A percentile compares a stretch with the other conserved stretches of the same genome.
These are phyloP conservation scores for Eunapius fragilis DNA, from an alignment of 37 sponge, comb jelly and placozoan species.

Conservation along the genomic window DNA sequence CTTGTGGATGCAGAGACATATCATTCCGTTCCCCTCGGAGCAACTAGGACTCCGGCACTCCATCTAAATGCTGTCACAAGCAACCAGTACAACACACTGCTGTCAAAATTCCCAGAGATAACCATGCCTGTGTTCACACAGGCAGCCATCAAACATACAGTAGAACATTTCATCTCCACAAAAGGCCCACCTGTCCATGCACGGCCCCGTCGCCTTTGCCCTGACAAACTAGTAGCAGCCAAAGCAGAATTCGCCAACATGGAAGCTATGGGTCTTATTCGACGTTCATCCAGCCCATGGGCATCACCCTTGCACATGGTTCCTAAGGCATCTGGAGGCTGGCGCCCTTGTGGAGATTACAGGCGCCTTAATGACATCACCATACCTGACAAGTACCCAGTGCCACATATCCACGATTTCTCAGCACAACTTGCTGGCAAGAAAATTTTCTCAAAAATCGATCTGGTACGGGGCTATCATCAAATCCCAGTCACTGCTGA, in stretches of 20 bases:
- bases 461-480: conserved; percentile 29
- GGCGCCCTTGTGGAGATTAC: conserved; percentile 62
- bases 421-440: background rate
- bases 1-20: conserved; percentile 11
- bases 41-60: conserved; percentile 3
- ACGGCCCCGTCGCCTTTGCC: conserved; percentile 21
- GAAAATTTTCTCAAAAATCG: conserved; percentile 9
- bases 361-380: conserved; percentile 22
- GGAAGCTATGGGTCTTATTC: conserved; percentile 34
- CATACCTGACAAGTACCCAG: conserved; percentile 21
- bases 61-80: conserved; percentile 8
- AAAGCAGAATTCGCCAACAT: conserved; percentile 36
- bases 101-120: conserved; percentile 37
- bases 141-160: conserved; percentile 6
- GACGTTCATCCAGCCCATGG: conserved; percentile 33
- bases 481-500: conserved; percentile 39
- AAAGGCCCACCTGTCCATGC: conserved; percentile 47
- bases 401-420: conserved; percentile 39
- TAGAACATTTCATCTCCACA: conserved; percentile 37
- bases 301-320: conserved; percentile 57
- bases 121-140: conserved; percentile 30
- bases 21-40: conserved; percentile 8
- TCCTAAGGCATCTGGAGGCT: conserved; percentile 45
- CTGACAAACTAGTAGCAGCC: conserved; percentile 9
- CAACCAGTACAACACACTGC: conserved; percentile 12